Evolutionary conservation across 1,140 invertebrate genomes (phyloP).

Genomic region (Drosophila asahinai): DNA sequence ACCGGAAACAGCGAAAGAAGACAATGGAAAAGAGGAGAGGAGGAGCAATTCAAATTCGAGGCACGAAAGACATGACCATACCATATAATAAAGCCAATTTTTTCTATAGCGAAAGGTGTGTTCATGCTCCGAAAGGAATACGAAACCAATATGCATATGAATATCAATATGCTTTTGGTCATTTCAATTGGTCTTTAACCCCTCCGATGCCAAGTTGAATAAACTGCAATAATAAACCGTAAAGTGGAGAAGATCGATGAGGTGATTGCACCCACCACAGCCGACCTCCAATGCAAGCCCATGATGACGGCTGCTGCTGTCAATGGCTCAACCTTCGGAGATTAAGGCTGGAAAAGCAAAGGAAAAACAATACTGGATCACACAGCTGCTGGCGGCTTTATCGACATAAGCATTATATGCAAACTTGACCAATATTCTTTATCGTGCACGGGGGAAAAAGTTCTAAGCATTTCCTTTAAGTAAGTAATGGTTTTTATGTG

Average conservation of each 20-base stretch:
- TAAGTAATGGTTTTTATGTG: neutral
- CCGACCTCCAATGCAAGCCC: constrained; percentile 23
- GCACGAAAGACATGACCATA: constrained; percentile 32
- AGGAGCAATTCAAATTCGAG: constrained; percentile 24
- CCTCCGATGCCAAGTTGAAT: constrained; percentile 28
- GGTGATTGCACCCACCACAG: constrained; percentile 43
- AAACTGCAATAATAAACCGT: constrained; percentile 37
- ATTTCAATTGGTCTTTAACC: constrained; percentile 38
- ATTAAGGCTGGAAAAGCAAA: constrained; percentile 35
- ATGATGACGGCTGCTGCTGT: constrained; percentile 17
- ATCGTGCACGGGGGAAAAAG: constrained; percentile 22
- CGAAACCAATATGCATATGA: constrained; percentile 39
- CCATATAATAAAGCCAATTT: constrained; percentile 36
- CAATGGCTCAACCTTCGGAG: constrained; percentile 46
- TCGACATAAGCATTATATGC: constrained; percentile 36
- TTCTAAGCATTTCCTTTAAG: neutral
- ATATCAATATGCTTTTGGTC: constrained; percentile 47
- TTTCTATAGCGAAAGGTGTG: constrained; percentile 46
- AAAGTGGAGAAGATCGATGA: constrained; percentile 22
- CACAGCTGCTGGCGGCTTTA: constrained; percentile 45
- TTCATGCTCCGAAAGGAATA: constrained; percentile 34
- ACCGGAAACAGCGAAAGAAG: constrained; percentile 42
- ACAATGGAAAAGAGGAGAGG: neutral
- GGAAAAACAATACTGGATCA: constrained; percentile 39
- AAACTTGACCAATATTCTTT: constrained; percentile 71